A percentile compares a stretch with the other conserved stretches of the same genome.
phyloP scores from a whole-genome alignment of 1,140 invertebrate genomes.

The Tetramorium parvispinum region DNA sequence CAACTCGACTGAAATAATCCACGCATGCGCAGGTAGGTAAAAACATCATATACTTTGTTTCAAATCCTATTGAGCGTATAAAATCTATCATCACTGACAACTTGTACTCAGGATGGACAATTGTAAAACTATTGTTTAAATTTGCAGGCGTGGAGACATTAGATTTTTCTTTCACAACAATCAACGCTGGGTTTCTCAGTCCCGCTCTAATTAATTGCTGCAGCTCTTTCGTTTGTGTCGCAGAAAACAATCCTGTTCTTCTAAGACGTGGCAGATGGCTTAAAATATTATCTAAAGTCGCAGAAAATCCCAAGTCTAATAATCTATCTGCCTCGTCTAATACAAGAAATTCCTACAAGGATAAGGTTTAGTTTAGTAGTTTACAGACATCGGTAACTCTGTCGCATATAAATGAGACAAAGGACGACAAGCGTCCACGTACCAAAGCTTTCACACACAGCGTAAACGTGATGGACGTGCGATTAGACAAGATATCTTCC shows the following conservation, averaged over 20 bases:
- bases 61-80: slow-evolving; percentile 87
- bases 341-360: slow-evolving; percentile 93
- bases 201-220: slow-evolving; percentile 96
- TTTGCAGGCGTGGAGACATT: slow-evolving; percentile 92
- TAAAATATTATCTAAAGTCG: slow-evolving; percentile 95
- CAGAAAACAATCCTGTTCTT: slow-evolving; percentile 98
- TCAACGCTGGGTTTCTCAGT: slow-evolving; percentile 96
- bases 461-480: slow-evolving; percentile 88
- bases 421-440: slow-evolving; percentile 75
- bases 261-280: slow-evolving; percentile 96
- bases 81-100: slow-evolving; percentile 91
- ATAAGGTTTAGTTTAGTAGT: neutral
- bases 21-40: slow-evolving; percentile 98
- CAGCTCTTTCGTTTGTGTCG: slow-evolving; percentile 98
- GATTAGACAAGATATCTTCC: slow-evolving; percentile 93
- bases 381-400: neutral
- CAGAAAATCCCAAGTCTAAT: slow-evolving; percentile 96
- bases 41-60: slow-evolving; percentile 95
- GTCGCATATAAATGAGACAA: neutral
- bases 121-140: slow-evolving; percentile 94
- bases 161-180: slow-evolving; percentile 95
- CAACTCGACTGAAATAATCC: slow-evolving; percentile 95
- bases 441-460: slow-evolving; percentile 91
- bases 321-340: slow-evolving; percentile 99
- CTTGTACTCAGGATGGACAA: slow-evolving; percentile 92